phyloP scores from a whole-genome alignment of 1,140 invertebrate species.

The Cotesia chilonis region DNA sequence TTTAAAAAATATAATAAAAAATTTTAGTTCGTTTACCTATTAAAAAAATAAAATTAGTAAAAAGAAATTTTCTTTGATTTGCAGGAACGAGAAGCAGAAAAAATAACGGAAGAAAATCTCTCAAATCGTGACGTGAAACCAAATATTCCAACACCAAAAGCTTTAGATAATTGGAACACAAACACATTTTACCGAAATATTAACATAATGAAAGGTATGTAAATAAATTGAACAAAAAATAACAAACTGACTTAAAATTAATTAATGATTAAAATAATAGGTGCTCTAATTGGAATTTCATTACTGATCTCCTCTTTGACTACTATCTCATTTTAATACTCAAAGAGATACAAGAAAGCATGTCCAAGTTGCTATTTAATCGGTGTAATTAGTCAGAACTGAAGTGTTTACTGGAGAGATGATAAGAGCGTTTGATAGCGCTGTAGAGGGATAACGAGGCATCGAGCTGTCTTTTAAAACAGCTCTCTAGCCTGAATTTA shows the following conservation, averaged over 20 bases:
- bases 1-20: no score
- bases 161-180: slow-evolving; percentile 56
- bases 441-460: slow-evolving; percentile 43
- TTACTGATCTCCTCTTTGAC: no score
- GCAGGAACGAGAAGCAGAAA: slow-evolving; percentile 60
- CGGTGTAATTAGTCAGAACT: slow-evolving; percentile 62
- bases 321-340: no score
- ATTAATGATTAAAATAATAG: no score
- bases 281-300: no score
- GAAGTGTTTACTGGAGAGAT: slow-evolving; percentile 59
- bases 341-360: slow-evolving; percentile 7
- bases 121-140: slow-evolving; percentile 54
- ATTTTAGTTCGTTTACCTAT: no score
- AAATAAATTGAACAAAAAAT: slow-evolving; percentile 10
- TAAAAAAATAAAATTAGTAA: no score
- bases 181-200: slow-evolving; percentile 56
- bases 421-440: slow-evolving; percentile 52
- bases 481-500: no score
- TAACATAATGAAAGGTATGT: slow-evolving; percentile 53
- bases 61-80: slow-evolving; percentile 28
- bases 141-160: slow-evolving; percentile 50
- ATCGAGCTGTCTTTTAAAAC: slow-evolving; percentile 1
- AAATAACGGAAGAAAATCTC: slow-evolving; percentile 50
- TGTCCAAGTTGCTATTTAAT: slow-evolving; percentile 48
- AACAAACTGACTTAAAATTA: slow-evolving; percentile 13